phyloP scores from a whole-genome alignment of 2,888 invertebrate species.

The Drosophila parthenogenetica region DNA sequence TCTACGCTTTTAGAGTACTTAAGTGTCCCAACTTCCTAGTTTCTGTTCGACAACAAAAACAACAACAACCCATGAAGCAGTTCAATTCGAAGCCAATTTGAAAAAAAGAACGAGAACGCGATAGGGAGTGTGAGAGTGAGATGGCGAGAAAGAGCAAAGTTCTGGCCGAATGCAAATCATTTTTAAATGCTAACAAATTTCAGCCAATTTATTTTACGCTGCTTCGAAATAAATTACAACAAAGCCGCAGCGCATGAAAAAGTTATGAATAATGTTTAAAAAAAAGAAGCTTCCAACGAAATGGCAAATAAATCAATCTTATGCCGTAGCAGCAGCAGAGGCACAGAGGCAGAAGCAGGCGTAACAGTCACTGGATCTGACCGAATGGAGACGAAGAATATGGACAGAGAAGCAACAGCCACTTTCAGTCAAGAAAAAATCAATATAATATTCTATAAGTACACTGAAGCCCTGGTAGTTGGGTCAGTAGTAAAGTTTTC shows the following conservation, averaged over 20 bases:
- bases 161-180: slow-evolving; percentile 67
- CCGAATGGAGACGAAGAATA: not conserved
- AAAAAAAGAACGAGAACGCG: not conserved
- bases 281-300: slow-evolving; percentile 50
- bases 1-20: slow-evolving; percentile 58
- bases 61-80: slow-evolving; percentile 14
- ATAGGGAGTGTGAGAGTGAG: not conserved
- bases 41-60: not conserved
- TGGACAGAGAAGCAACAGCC: slow-evolving; percentile 1
- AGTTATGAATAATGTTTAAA: slow-evolving; percentile 75
- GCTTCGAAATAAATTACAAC: slow-evolving; percentile 71
- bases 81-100: slow-evolving; percentile 39
- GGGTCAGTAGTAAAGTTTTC: slow-evolving; percentile 42
- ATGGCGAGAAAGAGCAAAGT: slow-evolving; percentile 3
- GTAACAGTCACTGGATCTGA: slow-evolving; percentile 35
- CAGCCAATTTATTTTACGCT: slow-evolving; percentile 69
- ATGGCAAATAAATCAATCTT: slow-evolving; percentile 77
- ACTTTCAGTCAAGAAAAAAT: slow-evolving; percentile 50
- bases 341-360: slow-evolving; percentile 21
- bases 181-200: slow-evolving; percentile 81
- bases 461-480: slow-evolving; percentile 8
- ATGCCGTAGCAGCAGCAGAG: slow-evolving; percentile 40
- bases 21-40: slow-evolving; percentile 42
- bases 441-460: slow-evolving; percentile 66
- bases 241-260: slow-evolving; percentile 56